A percentile compares a stretch with the other conserved stretches of the same genome.
Conservation (phyloP, 1,140 invertebrate genomes). For the Drosophila azteca region DNA sequence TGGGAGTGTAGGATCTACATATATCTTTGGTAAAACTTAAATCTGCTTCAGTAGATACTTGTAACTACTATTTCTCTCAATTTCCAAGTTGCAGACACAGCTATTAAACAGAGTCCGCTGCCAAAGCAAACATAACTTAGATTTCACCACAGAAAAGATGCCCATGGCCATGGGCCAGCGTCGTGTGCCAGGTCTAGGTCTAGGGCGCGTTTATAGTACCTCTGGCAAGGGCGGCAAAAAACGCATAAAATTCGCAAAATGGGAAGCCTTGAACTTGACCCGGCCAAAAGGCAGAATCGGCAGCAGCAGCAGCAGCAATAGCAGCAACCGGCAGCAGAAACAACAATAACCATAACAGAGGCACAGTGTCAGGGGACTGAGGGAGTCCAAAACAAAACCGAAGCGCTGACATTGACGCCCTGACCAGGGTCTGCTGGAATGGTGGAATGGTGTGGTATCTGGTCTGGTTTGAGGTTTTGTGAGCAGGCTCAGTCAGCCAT, state of each 20-base stretch:
- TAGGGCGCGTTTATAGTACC: not conserved
- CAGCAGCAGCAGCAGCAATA: conserved; percentile 28
- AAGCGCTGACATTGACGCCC: conserved; percentile 77
- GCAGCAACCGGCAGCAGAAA: conserved; percentile 29
- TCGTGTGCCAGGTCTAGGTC: not conserved
- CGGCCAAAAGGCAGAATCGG: conserved; percentile 42
- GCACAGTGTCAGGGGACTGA: conserved; percentile 42
- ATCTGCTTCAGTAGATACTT: too few relatives aligned
- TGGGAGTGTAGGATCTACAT: too few relatives aligned
- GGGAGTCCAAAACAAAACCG: conserved; percentile 61
- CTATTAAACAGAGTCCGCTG: not conserved
- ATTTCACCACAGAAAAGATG: not conserved
- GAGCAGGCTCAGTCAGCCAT: conserved; percentile 59
- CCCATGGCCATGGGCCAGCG: not conserved
- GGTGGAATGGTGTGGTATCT: not conserved
- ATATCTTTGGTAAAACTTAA: too few relatives aligned
- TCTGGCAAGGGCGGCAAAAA: conserved; percentile 45
- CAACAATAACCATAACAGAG: conserved; percentile 67
- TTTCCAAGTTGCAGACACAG: too few relatives aligned
- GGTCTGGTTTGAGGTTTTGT: conserved; percentile 24
- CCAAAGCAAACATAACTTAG: conserved; percentile 21
- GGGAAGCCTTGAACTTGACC: conserved; percentile 81
- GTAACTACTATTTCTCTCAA: too few relatives aligned
- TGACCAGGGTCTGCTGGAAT: conserved; percentile 15
- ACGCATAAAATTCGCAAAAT: conserved; percentile 72